A percentile compares a stretch with the other conserved stretches of the same genome.
phyloP scores from a whole-genome alignment of 2,797 vertebrate species.

The Neosalanx taihuensis region DNA sequence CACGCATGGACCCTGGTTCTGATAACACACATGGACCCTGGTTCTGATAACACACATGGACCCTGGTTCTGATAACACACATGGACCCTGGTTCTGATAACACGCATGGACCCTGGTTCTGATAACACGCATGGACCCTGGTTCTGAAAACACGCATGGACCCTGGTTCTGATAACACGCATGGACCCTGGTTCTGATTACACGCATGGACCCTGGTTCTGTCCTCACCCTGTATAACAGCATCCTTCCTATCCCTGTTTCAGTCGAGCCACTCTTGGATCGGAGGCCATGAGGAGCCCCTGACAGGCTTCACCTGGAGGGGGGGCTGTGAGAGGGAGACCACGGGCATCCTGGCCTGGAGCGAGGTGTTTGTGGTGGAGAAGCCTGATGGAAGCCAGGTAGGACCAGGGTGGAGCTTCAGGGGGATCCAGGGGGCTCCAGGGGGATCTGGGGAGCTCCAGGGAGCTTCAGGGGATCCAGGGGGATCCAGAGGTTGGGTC shows the following conservation, averaged over 20 bases:
- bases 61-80: not conserved
- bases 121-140: not conserved
- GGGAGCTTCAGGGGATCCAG: too few relatives aligned
- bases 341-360: conserved; percentile 94
- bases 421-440: too few relatives aligned
- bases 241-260: conserved; percentile 21
- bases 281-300: conserved; percentile 82
- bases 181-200: not conserved
- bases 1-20: not conserved
- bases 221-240: not conserved
- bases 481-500: too few relatives aligned
- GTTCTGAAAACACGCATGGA: not conserved
- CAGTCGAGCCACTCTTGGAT: conserved; percentile 76
- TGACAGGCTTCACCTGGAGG: conserved; percentile 92
- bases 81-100: not conserved
- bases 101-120: not conserved
- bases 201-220: not conserved
- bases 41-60: not conserved
- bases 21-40: not conserved
- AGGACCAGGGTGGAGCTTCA: not conserved
- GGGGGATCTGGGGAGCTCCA: too few relatives aligned
- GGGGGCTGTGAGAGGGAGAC: conserved; percentile 94
- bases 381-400: conserved; percentile 89
- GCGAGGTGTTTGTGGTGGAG: conserved; percentile 90
- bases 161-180: not conserved